Percentiles rank a stretch among this genome's conserved stretches.
phyloP scores from a whole-genome alignment of 2,888 invertebrate genomes.

The Hofmannophila pseudospretella region DNA sequence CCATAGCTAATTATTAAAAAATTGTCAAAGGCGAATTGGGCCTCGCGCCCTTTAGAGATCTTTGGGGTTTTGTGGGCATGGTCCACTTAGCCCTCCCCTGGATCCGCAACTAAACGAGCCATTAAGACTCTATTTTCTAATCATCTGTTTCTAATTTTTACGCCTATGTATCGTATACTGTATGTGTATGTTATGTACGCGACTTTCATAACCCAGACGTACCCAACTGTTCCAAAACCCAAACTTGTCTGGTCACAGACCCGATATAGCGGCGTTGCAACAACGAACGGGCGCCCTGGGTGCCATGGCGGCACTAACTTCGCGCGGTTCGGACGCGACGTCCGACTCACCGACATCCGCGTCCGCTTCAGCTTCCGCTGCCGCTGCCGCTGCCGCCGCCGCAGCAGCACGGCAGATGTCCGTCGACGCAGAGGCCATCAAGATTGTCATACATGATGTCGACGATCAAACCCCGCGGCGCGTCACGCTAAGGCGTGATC shows the following conservation, averaged over 20 bases:
- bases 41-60: too few species aligned
- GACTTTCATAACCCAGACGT: too few species aligned
- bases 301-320: constrained; percentile 56
- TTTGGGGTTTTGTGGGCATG: too few species aligned
- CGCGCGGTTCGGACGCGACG: constrained; percentile 50
- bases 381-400: constrained; percentile 73
- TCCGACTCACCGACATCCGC: constrained; percentile 41
- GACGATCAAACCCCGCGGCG: constrained; percentile 88
- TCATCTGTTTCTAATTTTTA: too few species aligned
- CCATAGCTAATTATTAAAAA: too few species aligned
- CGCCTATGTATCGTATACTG: too few species aligned
- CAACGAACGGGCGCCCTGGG: constrained; percentile 77
- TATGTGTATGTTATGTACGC: too few species aligned
- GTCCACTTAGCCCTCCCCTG: too few species aligned
- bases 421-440: constrained; percentile 93
- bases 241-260: constrained; percentile 71
- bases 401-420: constrained; percentile 88
- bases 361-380: constrained; percentile 54
- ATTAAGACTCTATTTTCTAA: too few species aligned
- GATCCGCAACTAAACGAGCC: too few species aligned
- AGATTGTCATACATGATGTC: constrained; percentile 95
- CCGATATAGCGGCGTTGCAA: constrained; percentile 84
- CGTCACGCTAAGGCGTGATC: constrained; percentile 86
- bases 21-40: too few species aligned
- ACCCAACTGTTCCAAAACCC: too few species aligned